Evolutionary conservation across 53 echinoderm and acorn worm species (phyloP).

Genomic region (Crossaster papposus): DNA sequence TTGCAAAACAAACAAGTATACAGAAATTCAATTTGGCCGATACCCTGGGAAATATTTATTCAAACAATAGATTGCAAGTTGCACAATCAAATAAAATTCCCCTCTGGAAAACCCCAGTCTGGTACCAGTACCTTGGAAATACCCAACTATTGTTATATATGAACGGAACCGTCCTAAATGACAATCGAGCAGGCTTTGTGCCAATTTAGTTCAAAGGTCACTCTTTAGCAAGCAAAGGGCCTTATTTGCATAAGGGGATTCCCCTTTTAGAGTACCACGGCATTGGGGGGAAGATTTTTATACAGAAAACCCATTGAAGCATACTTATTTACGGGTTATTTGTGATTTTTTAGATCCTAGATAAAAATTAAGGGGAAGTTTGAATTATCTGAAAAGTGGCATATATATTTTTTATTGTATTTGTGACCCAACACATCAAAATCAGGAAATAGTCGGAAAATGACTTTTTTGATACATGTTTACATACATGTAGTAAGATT

Average conservation of each 20-base stretch:
- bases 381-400: background rate
- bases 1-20: too few relatives aligned
- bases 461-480: too few relatives aligned
- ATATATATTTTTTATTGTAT: too few relatives aligned
- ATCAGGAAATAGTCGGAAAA: too few relatives aligned
- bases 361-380: background rate
- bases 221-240: background rate
- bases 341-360: slow-evolving; percentile 5
- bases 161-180: background rate
- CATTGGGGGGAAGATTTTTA: background rate
- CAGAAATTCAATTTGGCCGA: background rate
- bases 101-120: slow-evolving; percentile 41
- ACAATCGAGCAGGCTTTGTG: background rate
- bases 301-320: background rate
- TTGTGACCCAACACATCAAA: too few relatives aligned
- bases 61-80: background rate
- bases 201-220: slow-evolving; percentile 19
- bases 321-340: background rate
- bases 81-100: slow-evolving; percentile 9
- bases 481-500: too few relatives aligned
- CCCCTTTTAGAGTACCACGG: slow-evolving; percentile 51
- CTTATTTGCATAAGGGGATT: slow-evolving; percentile 78
- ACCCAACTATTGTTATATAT: background rate
- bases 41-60: slow-evolving; percentile 14
- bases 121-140: slow-evolving; percentile 33